phyloP scores from a whole-genome alignment of 1,140 invertebrate species.

The Aphidius gifuensis region DNA sequence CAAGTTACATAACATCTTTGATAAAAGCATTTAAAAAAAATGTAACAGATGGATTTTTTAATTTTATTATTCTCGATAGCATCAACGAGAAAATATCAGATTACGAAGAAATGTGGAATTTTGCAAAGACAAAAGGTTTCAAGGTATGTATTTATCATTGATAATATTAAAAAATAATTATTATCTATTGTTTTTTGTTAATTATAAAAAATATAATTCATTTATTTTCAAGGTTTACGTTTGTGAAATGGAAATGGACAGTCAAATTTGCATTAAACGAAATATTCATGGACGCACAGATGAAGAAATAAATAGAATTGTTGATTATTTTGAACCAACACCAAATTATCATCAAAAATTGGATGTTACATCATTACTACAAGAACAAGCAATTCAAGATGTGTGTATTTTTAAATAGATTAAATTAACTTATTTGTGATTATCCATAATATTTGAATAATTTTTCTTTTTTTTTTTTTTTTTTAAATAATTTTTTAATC shows the following conservation, averaged over 20 bases:
- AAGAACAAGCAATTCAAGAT: slow-evolving; percentile 71
- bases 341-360: slow-evolving; percentile 67
- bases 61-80: slow-evolving; percentile 89
- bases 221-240: slow-evolving; percentile 70
- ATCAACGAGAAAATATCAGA: slow-evolving; percentile 76
- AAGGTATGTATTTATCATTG: slow-evolving; percentile 62
- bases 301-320: slow-evolving; percentile 75
- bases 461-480: no score
- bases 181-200: slow-evolving; percentile 14
- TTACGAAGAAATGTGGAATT: slow-evolving; percentile 86
- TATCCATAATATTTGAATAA: not conserved
- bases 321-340: slow-evolving; percentile 74
- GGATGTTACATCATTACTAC: slow-evolving; percentile 77
- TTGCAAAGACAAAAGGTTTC: slow-evolving; percentile 84
- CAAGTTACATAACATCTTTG: slow-evolving; percentile 75
- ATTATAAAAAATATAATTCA: not conserved
- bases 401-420: slow-evolving; percentile 43
- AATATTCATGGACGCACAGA: slow-evolving; percentile 82
- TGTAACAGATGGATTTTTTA: slow-evolving; percentile 85
- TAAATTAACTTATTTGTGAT: not conserved
- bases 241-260: slow-evolving; percentile 81
- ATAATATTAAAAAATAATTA: not conserved
- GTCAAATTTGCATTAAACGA: slow-evolving; percentile 71
- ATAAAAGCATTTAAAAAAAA: slow-evolving; percentile 91
- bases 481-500: no score